Base-by-base conservation (phyloP, 2,113 vertebrate genomes). In the Scopus umbretta region DNA sequence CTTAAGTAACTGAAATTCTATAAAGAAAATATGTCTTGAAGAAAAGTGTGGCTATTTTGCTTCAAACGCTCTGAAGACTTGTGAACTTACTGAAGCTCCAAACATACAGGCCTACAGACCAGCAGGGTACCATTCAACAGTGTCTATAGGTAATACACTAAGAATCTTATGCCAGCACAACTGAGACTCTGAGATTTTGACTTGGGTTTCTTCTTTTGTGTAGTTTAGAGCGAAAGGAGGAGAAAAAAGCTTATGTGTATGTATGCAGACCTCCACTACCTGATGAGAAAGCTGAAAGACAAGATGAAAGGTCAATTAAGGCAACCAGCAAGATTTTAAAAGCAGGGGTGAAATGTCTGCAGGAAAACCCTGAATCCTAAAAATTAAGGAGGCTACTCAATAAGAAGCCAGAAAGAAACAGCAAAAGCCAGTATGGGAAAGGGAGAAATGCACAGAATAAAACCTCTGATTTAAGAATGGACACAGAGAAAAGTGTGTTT, bases 321-420 rank as follows among this genome's bases (percentile, higher is more conserved):
- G 95, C 97, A 95, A 94, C 29, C 91, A 96, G 92, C 92, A 86
- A 94, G 67, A 84, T 85, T 93, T 97, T 88, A 85, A 94, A 93
- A 96, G 86, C 82, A 72, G 82, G 47, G 87, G 89, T 88, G 91
- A 59, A 94, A 63, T 7, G 61, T 61, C 40, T 73, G 88, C 59
- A 79, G 80, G 70, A 82, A 79, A 61, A 36, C 36, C 45, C 75
- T 7, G 38, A 32, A 42, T 80, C 66, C 23, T 40, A 68, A 53
- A n/a, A 94, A 85, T 68, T 7, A 32, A 84, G 42, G 80, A 92
- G 26, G 61, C 32, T 75, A 45, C 93, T 92, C 58, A 38, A 3
- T 6, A 63, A 91, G 30, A 34, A 82, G 14, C 20, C 47, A 86
- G 72, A 71, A 83, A 80, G 43, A 47, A 87, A 50, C 10, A 56